Evolutionary conservation across 2,113 vertebrate species (phyloP), one percentile per base, ranked within the genome.

Genomic region (Carettochelys insculpta): DNA sequence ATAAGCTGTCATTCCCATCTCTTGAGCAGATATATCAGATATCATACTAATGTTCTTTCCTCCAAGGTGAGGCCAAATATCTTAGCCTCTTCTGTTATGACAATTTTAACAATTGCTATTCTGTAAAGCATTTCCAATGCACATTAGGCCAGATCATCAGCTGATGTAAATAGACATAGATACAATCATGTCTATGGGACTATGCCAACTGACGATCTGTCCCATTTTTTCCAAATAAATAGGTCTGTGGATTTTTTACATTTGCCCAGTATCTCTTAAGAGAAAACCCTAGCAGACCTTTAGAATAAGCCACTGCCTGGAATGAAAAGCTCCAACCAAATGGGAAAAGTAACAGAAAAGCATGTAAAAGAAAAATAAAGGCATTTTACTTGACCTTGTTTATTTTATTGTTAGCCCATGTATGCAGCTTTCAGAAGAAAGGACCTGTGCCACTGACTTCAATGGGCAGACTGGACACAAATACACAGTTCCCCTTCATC

Each of bases 381-480:
- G 17, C 24, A 41, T 8, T 5, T 13, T 6, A 58, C 3, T 75
- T 79, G 53, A 16, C 25, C 7, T 17, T 17, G 11, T 81, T 78
- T 11, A 31, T 51, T 75, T 58, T 54, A 1, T 27, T 82, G 41
- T 4, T 43, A 19, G 34, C 6, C 31, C 2, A 1, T 3, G 27
- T 0, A 0, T 3, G 19, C 50, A 29, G 27, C n/a, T 3, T 11
- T 43, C 56, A 10, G 34, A 31, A 38, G 3, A 5, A 78, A 4
- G 0, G 38, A 68, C 61, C 19, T 68, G 61, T 38, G 9, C n/a
- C 61, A 61, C 29, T 61, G 43, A 5, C 7, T 2, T 3, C 25
- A 12, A 13, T 77, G 8, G 6, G 22, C 53, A 56, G 5, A 11
- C 1, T 13, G 48, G 52, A 11, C 2, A 2, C 1, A 41, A 82